Evolutionary conservation across 37 sponge, comb jelly and placozoan genomes (phyloP).

Genomic region (Bolinopsis microptera): DNA sequence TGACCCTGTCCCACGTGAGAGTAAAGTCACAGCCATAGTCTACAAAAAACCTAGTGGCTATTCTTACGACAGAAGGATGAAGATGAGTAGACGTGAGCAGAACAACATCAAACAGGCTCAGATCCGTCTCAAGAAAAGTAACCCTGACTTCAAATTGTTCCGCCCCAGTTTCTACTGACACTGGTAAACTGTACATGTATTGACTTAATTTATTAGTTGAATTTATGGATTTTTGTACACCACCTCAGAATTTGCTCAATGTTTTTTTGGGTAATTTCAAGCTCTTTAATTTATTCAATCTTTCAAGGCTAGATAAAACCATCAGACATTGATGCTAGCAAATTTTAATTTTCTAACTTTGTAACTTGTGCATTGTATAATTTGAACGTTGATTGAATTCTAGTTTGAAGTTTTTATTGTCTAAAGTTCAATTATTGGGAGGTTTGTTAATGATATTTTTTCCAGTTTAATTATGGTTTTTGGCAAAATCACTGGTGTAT

Average conservation of each 20-base stretch:
- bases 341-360: not conserved
- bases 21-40: slow-evolving; percentile 42
- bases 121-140: slow-evolving; percentile 51
- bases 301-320: not conserved
- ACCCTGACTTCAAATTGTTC: slow-evolving; percentile 21
- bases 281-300: not conserved
- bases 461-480: no score
- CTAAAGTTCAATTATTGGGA: not conserved
- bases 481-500: no score
- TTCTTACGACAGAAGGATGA: slow-evolving; percentile 21
- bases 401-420: not conserved
- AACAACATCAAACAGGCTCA: slow-evolving; percentile 4
- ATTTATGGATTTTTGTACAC: not conserved
- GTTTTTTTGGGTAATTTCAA: not conserved
- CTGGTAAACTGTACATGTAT: not conserved
- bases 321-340: not conserved
- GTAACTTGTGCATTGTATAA: not conserved
- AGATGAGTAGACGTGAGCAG: slow-evolving; percentile 41
- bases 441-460: no score
- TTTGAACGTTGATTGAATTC: not conserved
- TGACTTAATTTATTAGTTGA: not conserved
- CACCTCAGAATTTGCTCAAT: not conserved
- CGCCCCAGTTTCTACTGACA: not conserved
- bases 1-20: not conserved
- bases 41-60: slow-evolving; percentile 65